phyloP scores from a whole-genome alignment of 2,797 vertebrate genomes.

The Hyperoplus lanceolatus region DNA sequence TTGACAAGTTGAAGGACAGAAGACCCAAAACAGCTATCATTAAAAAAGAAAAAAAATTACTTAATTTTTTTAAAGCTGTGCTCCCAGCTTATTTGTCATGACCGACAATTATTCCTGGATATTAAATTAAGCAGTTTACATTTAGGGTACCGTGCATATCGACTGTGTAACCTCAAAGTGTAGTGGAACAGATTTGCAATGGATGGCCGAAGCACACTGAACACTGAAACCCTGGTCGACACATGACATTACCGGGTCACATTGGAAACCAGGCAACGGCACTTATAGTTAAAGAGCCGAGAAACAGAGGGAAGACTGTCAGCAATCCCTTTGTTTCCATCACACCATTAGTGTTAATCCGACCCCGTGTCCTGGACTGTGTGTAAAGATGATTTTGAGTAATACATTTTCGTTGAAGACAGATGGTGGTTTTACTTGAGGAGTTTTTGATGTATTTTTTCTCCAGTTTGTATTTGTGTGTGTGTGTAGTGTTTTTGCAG shows the following conservation, averaged over 20 bases:
- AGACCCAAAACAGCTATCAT: slow-evolving; percentile 69
- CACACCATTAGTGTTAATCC: slow-evolving; percentile 67
- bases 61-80: slow-evolving; percentile 32
- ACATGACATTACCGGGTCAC: slow-evolving; percentile 78
- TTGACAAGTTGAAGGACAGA: slow-evolving; percentile 66
- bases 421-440: slow-evolving; percentile 62
- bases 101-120: slow-evolving; percentile 72
- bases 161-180: slow-evolving; percentile 74
- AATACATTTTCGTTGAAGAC: slow-evolving; percentile 62
- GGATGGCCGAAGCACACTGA: slow-evolving; percentile 27
- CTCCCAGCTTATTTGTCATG: slow-evolving; percentile 75
- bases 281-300: slow-evolving; percentile 58
- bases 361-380: slow-evolving; percentile 37
- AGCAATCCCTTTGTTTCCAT: slow-evolving; percentile 67
- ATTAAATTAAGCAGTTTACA: slow-evolving; percentile 80
- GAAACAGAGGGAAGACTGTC: slow-evolving; percentile 53
- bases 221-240: slow-evolving; percentile 55
- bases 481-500: slow-evolving; percentile 62
- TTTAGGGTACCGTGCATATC: slow-evolving; percentile 69
- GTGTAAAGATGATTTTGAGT: slow-evolving; percentile 65
- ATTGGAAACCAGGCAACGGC: slow-evolving; percentile 47
- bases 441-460: slow-evolving; percentile 68
- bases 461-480: slow-evolving; percentile 53
- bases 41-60: slow-evolving; percentile 30
- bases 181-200: slow-evolving; percentile 49